Percentiles rank a stretch among this genome's conserved stretches.
phyloP scores from a whole-genome alignment of 1,140 invertebrate genomes.

The Cydia pomonella region DNA sequence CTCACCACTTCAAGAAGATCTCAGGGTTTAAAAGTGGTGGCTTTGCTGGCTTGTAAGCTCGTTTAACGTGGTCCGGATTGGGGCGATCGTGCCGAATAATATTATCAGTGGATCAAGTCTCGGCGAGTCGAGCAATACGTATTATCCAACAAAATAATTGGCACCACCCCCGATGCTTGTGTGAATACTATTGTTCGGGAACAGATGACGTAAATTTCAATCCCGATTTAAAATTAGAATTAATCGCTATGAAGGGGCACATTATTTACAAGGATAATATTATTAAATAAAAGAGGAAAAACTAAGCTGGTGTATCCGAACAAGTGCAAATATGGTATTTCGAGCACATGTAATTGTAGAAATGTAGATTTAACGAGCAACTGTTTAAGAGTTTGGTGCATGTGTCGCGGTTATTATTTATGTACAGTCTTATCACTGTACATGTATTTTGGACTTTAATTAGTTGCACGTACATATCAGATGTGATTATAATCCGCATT shows the following conservation, averaged over 20 bases:
- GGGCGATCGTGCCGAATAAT: conserved; percentile 30
- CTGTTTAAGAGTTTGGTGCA: too few species aligned
- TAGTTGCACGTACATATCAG: too few species aligned
- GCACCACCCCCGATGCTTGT: neutral
- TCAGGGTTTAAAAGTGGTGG: neutral
- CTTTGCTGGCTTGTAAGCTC: conserved; percentile 22
- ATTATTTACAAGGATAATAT: neutral
- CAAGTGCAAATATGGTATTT: too few species aligned
- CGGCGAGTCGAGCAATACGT: conserved; percentile 7
- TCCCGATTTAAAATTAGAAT: neutral
- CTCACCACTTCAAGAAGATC: conserved; percentile 8
- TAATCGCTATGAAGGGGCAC: neutral
- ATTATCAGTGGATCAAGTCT: conserved; percentile 27
- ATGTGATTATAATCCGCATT: too few species aligned
- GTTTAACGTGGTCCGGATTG: neutral
- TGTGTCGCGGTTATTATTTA: too few species aligned
- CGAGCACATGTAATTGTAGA: too few species aligned
- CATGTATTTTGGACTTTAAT: too few species aligned
- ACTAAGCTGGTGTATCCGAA: neutral
- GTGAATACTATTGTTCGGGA: neutral
- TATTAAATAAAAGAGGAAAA: neutral
- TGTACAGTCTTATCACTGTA: too few species aligned
- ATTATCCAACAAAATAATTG: conserved; percentile 29
- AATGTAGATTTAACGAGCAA: too few species aligned
- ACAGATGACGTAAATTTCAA: neutral